Evolutionary conservation across 2,113 vertebrate genomes (phyloP), one percentile per base, ranked within the genome.

Genomic region (Corynorhinus townsendii): DNA sequence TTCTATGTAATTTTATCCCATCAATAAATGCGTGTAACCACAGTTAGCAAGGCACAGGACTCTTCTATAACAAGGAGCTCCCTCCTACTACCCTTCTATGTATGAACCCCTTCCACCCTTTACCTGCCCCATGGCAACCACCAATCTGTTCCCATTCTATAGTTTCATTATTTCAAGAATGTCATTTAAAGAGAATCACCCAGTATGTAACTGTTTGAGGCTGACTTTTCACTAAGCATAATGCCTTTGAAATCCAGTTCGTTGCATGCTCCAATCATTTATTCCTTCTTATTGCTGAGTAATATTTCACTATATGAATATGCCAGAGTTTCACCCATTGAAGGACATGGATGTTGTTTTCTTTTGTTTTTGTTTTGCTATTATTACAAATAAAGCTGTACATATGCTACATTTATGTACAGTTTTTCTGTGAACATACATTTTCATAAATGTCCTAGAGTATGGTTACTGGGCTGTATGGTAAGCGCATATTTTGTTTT

Each of bases 81-180:
- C 71, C 15, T 73, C 24, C 79, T 45, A 68, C 16, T 71, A 26
- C 68, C 24, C 66, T 90, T 76, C 59, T 20, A 3, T 20, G 30
- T 17, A 66, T n/a, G 11, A 38, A 35, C 5, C 1, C 7, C 26
- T 80, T 12, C 40, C 45, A 20, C 3, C n/a, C 12, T 54, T 56
- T 80, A 38, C 28, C 72, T 82, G 30, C 22, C 49, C 38, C 33
- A 26, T n/a, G 54, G 17, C 20, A 86, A 52, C 28, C 68, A 72
- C 26, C 38, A 80, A 73, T 52, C 54, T 75, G 64, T 81, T 91
- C 71, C 75, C 47, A 47, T 54, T 72, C n/a, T 75, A 30, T 5
- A 49, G 79, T 95, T 93, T 90, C 49, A 7, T 89, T n/a, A 35
- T 84, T 90, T 88, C 26, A 72, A 54, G 59, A 77, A 85, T 77